Evolutionary conservation across 2,797 vertebrate genomes (phyloP), one percentile per base, ranked within the genome.

Genomic region (Onychomys torridus): DNA sequence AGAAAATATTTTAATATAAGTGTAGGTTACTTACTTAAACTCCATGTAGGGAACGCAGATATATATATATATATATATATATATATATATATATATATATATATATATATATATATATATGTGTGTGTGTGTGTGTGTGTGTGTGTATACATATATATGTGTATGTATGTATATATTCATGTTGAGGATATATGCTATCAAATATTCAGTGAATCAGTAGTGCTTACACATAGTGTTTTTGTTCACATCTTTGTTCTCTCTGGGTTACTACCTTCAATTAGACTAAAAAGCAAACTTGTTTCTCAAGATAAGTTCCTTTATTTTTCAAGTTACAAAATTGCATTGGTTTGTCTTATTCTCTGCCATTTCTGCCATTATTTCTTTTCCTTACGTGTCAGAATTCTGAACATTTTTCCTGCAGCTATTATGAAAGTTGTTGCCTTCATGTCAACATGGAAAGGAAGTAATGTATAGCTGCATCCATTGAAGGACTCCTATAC

Each of bases 311-410:
- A 4, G 34, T 34, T 77, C 5, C 4, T 73, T 25, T 87, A 7
- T 78, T 75, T 90, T 78, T 27, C 49, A 95, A 76, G 40, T 65
- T 96, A 19, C 83, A 55, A 95, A 83, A 12, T 67, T 32, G 6
- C 3, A 25, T 63, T 25, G 23, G 17, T 5, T 13, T 75, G 19
- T 77, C 46, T 83, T 83, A 11, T 71, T 75, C 57, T 90, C 73
- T 32, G 40, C 27, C 12, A 90, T 69, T 84, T 87, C n/a, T 46
- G 14, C 71, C 46, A 87, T 10, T 76, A 61, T 59, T 37, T 34
- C 69, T 75, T 46, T 49, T 27, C 82, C 11, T 52, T 49, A 93
- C 92, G 27, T 59, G 21, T 25, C 71, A 73, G 13, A 73, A 2
- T 34, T 37, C n/a, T 76, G 9, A 73, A 73, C 37, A 40, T 40